These are phyloP conservation scores for Thereva unica DNA, from an alignment of 2,888 invertebrate species.

Conservation along the genomic window DNA sequence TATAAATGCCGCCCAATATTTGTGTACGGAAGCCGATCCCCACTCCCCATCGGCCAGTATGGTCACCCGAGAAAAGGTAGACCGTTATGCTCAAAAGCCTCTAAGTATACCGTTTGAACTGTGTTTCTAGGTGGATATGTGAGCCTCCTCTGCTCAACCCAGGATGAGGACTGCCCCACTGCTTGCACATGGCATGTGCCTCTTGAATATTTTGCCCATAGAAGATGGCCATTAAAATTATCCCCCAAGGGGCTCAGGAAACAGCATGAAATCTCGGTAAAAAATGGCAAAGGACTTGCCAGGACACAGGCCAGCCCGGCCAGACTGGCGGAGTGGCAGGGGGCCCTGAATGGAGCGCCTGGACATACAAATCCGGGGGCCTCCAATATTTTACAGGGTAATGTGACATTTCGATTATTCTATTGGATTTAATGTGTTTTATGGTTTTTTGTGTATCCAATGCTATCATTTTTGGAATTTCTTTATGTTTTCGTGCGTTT, in stretches of 20 bases:
- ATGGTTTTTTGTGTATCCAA: slow-evolving; percentile 44
- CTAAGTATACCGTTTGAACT: background rate
- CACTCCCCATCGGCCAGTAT: background rate
- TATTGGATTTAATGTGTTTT: slow-evolving; percentile 59
- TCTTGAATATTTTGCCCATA: slow-evolving; percentile 33
- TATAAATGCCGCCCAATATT: slow-evolving; percentile 25
- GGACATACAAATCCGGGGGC: slow-evolving; percentile 42
- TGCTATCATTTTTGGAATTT: slow-evolving; percentile 25
- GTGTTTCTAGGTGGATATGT: background rate
- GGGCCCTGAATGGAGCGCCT: slow-evolving; percentile 15
- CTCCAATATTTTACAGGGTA: slow-evolving; percentile 58
- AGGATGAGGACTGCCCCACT: background rate
- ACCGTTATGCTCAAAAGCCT: background rate
- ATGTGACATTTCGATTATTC: slow-evolving; percentile 60
- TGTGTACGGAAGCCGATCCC: slow-evolving; percentile 15
- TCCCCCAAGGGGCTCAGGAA: slow-evolving; percentile 50
- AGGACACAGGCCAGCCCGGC: background rate
- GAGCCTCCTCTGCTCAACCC: background rate
- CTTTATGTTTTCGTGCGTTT: slow-evolving; percentile 16
- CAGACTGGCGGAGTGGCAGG: slow-evolving; percentile 14
- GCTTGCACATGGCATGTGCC: background rate
- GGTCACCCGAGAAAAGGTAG: background rate
- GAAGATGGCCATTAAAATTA: slow-evolving; percentile 54
- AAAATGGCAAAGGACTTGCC: slow-evolving; percentile 20
- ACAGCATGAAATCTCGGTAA: slow-evolving; percentile 19